Conservation (phyloP, 2,797 vertebrate species). For the Esox lucius region DNA sequence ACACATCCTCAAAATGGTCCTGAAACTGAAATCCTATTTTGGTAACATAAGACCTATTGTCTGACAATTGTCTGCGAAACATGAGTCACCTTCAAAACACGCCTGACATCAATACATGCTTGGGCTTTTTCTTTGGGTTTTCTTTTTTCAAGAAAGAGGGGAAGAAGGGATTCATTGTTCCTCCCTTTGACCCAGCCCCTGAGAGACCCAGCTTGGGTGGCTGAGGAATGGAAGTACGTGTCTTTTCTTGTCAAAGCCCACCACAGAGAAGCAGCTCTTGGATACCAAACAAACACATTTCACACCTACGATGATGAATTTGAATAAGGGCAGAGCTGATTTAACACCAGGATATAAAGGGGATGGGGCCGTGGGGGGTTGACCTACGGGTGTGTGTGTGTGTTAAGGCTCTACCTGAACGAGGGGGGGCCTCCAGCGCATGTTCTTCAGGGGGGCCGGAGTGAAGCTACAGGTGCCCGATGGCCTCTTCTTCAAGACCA, state of each 20-base stretch:
- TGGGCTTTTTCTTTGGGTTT: constrained; percentile 7
- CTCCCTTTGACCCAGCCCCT: constrained; percentile 6
- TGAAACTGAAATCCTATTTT: constrained; percentile 23
- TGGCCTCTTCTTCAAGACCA: constrained; percentile 92
- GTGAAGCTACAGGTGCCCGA: constrained; percentile 78
- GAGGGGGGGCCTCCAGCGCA: constrained; percentile 89
- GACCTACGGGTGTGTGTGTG: background rate
- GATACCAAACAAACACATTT: background rate
- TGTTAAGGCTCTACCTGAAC: constrained; percentile 77
- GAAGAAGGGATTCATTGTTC: constrained; percentile 52
- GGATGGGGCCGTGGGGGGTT: background rate
- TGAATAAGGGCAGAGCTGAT: too few relatives aligned
- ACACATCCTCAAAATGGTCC: constrained; percentile 55
- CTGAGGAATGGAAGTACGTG: constrained; percentile 8
- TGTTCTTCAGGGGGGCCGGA: constrained; percentile 88
- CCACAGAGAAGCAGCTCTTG: background rate
- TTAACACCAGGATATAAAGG: too few relatives aligned
- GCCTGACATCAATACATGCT: constrained; percentile 25
- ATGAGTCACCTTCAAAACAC: constrained; percentile 48
- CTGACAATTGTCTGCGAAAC: background rate
- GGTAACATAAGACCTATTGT: constrained; percentile 37
- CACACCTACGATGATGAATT: background rate
- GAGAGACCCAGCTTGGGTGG: constrained; percentile 19
- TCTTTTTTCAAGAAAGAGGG: background rate
- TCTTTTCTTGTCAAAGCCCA: constrained; percentile 13